Percentiles rank a stretch among this genome's conserved stretches.
Conservation (phyloP, 2,113 vertebrate genomes). For the Notiomystis cincta region DNA sequence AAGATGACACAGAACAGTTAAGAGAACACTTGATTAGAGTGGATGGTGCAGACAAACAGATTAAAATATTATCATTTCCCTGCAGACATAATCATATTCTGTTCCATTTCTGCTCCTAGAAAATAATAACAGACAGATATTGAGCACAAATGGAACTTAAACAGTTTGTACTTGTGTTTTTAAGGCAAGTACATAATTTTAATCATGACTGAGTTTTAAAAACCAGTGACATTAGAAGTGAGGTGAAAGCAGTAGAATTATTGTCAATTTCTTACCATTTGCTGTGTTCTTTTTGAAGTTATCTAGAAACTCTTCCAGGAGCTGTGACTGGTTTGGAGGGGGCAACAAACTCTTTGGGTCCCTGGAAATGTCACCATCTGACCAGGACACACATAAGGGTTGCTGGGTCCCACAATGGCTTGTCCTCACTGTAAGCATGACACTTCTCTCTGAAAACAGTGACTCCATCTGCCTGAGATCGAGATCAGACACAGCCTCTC, state of each 20-base stretch:
- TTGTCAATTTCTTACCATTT: constrained; percentile 75
- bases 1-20: neutral
- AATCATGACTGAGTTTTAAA: neutral
- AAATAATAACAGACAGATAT: neutral
- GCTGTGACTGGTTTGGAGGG: constrained; percentile 70
- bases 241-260: neutral
- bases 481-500: constrained; percentile 80
- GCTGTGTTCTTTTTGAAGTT: constrained; percentile 80
- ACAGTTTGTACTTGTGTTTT: neutral
- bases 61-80: neutral
- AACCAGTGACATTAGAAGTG: neutral
- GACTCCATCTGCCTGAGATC: constrained; percentile 86
- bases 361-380: constrained; percentile 44
- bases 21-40: neutral
- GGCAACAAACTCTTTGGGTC: constrained; percentile 55
- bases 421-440: constrained; percentile 79
- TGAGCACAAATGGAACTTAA: neutral
- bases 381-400: constrained; percentile 51
- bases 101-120: neutral
- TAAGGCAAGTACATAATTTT: neutral
- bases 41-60: neutral
- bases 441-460: constrained; percentile 82
- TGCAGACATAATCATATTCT: neutral
- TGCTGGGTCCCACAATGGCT: constrained; percentile 22
- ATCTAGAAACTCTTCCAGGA: constrained; percentile 79